Evolutionary conservation across 2,888 invertebrate genomes (phyloP).

Genomic region (Oxyscelio sp.): DNA sequence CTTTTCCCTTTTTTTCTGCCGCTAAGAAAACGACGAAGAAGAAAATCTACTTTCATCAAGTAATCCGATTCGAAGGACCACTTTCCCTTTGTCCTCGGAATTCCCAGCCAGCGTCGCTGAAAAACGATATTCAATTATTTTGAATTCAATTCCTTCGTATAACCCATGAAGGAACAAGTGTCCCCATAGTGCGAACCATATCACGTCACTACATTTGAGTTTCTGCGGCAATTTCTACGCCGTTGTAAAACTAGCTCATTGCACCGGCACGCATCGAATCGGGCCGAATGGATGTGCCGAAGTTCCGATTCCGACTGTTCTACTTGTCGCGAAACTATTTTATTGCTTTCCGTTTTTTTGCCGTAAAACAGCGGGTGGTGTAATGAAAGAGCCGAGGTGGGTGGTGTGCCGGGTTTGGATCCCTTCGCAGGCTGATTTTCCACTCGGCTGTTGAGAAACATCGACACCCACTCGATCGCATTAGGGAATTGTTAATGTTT

Average conservation of each 20-base stretch:
- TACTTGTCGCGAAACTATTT: slow-evolving; percentile 19
- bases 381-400: too few relatives aligned
- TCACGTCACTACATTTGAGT: not conserved
- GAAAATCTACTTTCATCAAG: too few relatives aligned
- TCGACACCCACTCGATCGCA: not conserved
- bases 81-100: too few relatives aligned
- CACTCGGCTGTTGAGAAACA: not conserved
- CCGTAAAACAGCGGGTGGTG: slow-evolving; percentile 54
- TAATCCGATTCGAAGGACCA: too few relatives aligned
- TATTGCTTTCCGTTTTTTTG: slow-evolving; percentile 17
- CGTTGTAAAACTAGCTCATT: slow-evolving; percentile 5
- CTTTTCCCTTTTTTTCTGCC: too few relatives aligned
- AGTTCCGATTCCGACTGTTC: slow-evolving; percentile 39
- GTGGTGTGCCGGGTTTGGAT: not conserved
- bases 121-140: too few relatives aligned
- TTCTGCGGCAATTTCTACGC: not conserved
- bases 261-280: not conserved
- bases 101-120: too few relatives aligned
- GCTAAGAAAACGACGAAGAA: too few relatives aligned
- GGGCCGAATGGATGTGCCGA: slow-evolving; percentile 19
- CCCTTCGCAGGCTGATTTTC: not conserved
- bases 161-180: not conserved
- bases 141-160: too few relatives aligned
- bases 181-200: not conserved
- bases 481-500: slow-evolving; percentile 1